A percentile compares a stretch with the other conserved stretches of the same genome.
Conservation (phyloP, 2,888 invertebrate genomes). For the Aporophyla lueneburgensis region DNA sequence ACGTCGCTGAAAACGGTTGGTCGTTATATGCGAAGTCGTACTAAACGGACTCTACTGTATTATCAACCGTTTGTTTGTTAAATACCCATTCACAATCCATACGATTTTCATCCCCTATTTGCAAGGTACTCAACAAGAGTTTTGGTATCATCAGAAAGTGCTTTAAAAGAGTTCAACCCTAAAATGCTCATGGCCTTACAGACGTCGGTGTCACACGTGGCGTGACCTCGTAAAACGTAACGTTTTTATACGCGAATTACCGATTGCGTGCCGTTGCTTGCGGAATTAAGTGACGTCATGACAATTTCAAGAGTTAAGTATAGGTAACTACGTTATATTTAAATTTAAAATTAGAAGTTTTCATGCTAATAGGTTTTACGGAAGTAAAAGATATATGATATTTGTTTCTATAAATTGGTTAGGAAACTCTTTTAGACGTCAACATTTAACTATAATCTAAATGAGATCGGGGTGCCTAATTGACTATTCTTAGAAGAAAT, state of each 20-base stretch:
- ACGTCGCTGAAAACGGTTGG: too few relatives aligned
- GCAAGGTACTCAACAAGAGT: constrained; percentile 31
- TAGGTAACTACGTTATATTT: not conserved
- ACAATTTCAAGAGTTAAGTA: constrained; percentile 13
- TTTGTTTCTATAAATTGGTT: too few relatives aligned
- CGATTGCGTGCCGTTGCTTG: constrained; percentile 50
- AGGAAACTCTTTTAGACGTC: too few relatives aligned
- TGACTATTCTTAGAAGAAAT: too few relatives aligned
- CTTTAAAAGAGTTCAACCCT: constrained; percentile 56
- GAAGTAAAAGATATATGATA: too few relatives aligned
- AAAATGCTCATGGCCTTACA: constrained; percentile 35
- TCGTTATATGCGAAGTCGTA: too few relatives aligned
- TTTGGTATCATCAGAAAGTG: constrained; percentile 38
- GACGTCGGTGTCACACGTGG: constrained; percentile 39
- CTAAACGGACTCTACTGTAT: too few relatives aligned
- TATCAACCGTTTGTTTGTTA: not conserved
- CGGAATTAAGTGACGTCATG: constrained; percentile 30
- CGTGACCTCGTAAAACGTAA: constrained; percentile 56
- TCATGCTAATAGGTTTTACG: not conserved
- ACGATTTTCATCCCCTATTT: constrained; percentile 24
- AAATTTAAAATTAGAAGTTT: not conserved
- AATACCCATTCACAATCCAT: not conserved
- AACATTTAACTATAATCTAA: too few relatives aligned
- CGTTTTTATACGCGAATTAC: constrained; percentile 51
- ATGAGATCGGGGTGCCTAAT: too few relatives aligned